A percentile compares a stretch with the other conserved stretches of the same genome.
Evolutionary conservation across 2,797 vertebrate genomes (phyloP).

Genomic region (Vipera latastei): DNA sequence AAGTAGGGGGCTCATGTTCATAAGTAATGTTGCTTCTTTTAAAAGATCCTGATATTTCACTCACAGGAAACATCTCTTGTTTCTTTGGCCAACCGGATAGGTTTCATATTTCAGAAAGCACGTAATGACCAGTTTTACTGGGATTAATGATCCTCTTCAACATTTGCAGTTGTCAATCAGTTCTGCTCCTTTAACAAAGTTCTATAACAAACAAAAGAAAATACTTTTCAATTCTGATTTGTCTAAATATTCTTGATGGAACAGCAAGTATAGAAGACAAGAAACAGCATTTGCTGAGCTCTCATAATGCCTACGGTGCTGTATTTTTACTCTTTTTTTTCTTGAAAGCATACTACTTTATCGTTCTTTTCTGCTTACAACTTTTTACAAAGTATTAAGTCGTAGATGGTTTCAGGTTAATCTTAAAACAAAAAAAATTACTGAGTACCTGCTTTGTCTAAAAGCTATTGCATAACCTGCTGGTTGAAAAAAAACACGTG

Average conservation of each 20-base stretch:
- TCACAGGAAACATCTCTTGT: conserved; percentile 13
- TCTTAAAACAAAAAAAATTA: not conserved
- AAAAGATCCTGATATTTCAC: not conserved
- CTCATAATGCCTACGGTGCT: not conserved
- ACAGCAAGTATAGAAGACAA: fast-evolving
- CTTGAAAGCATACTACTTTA: not conserved
- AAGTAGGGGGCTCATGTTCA: not conserved
- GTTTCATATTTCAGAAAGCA: conserved; percentile 42
- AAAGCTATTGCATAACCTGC: not conserved
- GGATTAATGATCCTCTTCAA: conserved; percentile 24
- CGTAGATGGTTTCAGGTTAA: not conserved
- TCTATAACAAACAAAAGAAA: conserved; percentile 5
- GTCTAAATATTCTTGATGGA: not conserved
- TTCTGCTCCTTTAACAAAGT: conserved; percentile 34
- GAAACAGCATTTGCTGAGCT: not conserved
- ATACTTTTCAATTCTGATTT: not conserved
- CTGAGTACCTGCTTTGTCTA: fast-evolving
- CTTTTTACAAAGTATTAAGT: not conserved
- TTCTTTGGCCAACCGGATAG: conserved; percentile 36
- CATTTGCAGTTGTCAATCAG: conserved; percentile 51
- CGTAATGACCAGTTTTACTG: not conserved
- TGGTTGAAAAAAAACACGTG: conserved; percentile 31
- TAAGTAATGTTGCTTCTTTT: not conserved
- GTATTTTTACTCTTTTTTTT: not conserved
- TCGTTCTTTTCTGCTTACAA: not conserved